Evolutionary conservation across 2,113 vertebrate genomes (phyloP).

Genomic region (Leptobrachium ailaonicum): DNA sequence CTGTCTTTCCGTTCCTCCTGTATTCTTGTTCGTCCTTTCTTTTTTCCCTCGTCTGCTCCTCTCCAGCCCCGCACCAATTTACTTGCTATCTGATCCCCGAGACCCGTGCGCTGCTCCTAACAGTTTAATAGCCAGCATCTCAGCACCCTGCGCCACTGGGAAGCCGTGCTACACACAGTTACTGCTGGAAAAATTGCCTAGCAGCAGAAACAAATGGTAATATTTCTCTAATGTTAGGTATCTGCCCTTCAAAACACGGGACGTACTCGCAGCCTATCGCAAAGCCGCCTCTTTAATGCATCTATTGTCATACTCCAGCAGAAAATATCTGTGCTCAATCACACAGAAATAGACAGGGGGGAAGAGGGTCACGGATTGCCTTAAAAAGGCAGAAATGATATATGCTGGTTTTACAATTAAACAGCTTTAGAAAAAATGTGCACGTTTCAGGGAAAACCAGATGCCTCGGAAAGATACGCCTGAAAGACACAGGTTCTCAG

Average conservation of each 20-base stretch:
- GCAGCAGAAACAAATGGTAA: slow-evolving; percentile 35
- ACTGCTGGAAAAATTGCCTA: slow-evolving; percentile 31
- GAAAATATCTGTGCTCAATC: slow-evolving; percentile 2
- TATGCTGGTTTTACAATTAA: slow-evolving; percentile 13
- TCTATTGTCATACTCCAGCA: not conserved
- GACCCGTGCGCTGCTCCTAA: slow-evolving; percentile 22
- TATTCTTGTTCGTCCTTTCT: not conserved
- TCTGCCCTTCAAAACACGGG: slow-evolving; percentile 33
- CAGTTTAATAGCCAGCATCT: slow-evolving; percentile 44
- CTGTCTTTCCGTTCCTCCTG: slow-evolving; percentile 16
- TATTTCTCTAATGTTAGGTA: slow-evolving; percentile 17
- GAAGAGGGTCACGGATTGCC: not conserved
- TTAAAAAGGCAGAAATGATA: not conserved
- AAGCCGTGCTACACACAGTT: slow-evolving; percentile 12
- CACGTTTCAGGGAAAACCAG: not conserved
- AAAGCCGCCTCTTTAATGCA: not conserved
- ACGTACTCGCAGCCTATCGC: slow-evolving; percentile 3
- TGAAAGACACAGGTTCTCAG: not conserved
- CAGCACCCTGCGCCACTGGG: slow-evolving; percentile 19
- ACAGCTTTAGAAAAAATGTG: not conserved
- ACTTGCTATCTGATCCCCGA: slow-evolving; percentile 34
- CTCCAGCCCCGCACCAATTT: slow-evolving; percentile 18
- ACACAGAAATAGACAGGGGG: not conserved
- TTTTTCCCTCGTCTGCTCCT: not conserved
- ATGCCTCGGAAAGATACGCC: not conserved